Evolutionary conservation across 2,888 invertebrate genomes (phyloP), one percentile per base, ranked within the genome.

Genomic region (Spatulosminthurus flaviceps): DNA sequence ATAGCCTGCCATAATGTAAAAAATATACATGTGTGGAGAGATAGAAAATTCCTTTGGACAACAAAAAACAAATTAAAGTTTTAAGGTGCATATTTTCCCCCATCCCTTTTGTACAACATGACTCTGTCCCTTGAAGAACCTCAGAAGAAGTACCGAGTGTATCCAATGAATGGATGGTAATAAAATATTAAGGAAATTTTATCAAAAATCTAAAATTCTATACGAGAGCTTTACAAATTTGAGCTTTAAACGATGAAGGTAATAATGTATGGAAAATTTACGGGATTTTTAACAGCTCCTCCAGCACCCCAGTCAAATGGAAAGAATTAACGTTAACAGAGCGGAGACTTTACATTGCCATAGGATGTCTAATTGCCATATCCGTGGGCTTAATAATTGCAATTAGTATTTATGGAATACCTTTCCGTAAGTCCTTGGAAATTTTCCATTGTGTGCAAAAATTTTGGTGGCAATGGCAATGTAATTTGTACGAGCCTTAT

Each of bases 141-240:
- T 2, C 51, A 19, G 28, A 51, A 42, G 42, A 72, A 72, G 1
- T 19, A 24, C 72, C 9, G 1, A 51, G 22, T 51, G 24, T 72
- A 72, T 51, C 72, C 72, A 21, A 51, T 72, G 1, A 72, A 51
- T 41, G 72, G 72, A 72, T 43, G 51, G 72, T 72, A 51, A 43
- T 4, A 51, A 19, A 16, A 19, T 9, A 51, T 51, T 9, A 19
- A 13, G 16, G n/a, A 19, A 16, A 51, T 11, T 51, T 51, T 2
- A 34, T 34, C n/a, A 51, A 51, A 2, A n/a, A 51, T 51, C n/a
- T n/a, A n/a, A n/a, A n/a, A n/a, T n/a, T n/a, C n/a, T n/a, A n/a
- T n/a, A n/a, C n/a, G n/a, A n/a, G n/a, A n/a, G n/a, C n/a, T n/a
- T n/a, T n/a, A n/a, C n/a, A n/a, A n/a, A n/a, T n/a, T 51, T 9